Evolutionary conservation across 2,888 invertebrate genomes (phyloP), one percentile per base, ranked within the genome.

Genomic region (Herminia tarsipennalis): DNA sequence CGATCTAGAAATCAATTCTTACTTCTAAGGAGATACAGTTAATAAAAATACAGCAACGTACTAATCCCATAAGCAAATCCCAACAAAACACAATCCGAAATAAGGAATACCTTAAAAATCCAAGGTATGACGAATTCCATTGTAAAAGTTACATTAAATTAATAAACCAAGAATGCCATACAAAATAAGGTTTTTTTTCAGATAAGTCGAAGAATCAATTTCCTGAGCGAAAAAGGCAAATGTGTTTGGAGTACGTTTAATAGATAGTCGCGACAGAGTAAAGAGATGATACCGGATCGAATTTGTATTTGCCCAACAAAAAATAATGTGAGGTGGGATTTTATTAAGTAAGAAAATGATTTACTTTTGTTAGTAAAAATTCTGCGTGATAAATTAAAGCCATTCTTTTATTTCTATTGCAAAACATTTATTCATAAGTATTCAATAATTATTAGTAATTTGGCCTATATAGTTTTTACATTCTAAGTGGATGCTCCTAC

Each of bases 191-290:
- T 16, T 6, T 33, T 73, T 56, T 28, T 37, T 28, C 53, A 76
- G 76, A 78, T 78, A 80, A 80, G 73, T 73, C 61, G 59, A 49
- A 51, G 71, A 79, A 73, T 71, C 80, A 80, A 80, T 80, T 81
- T 80, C 74, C 75, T 71, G 58, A 36, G 52, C 65, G 72, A 66
- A 72, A 68, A 74, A 73, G 72, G 76, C 73, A 77, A 79, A 79
- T 81, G 76, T 76, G 76, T 78, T 75, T 72, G 55, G 76, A 76
- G 69, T 70, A 74, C 62, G 58, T 66, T 76, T 77, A 78, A 80
- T 80, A 78, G 71, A 74, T 79, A 77, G 71, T 73, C 71, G 62
- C 61, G 59, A 67, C 69, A 62, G 66, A 63, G 68, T 70, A 66
- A 67, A 73, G 61, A 56, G 57, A 69, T 64, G 64, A 57, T 51